Percentiles rank a stretch among this genome's conserved stretches.
These are phyloP conservation scores for Eristalinus aeneus DNA, from an alignment of 2,888 invertebrate species.

Conservation along the genomic window DNA sequence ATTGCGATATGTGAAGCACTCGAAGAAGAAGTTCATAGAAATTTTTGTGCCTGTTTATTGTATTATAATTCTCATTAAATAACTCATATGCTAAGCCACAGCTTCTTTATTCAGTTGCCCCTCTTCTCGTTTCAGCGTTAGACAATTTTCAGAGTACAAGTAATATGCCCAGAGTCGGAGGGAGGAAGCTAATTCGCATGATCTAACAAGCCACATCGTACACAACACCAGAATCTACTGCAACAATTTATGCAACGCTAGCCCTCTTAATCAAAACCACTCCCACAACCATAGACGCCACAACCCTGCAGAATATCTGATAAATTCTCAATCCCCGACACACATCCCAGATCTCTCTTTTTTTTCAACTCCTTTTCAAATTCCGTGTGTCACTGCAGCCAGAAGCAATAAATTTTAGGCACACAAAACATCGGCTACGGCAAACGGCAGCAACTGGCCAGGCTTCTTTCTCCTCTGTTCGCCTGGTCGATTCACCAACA, in stretches of 20 bases:
- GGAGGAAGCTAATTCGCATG: no score
- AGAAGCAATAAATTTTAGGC: not conserved
- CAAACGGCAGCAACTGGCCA: not conserved
- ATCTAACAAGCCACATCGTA: no score
- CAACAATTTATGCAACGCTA: not conserved
- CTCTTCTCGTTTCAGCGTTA: no score
- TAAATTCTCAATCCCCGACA: not conserved
- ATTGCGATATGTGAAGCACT: no score
- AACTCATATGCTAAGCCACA: no score
- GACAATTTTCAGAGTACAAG: no score
- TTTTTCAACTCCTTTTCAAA: not conserved
- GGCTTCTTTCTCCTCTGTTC: not conserved
- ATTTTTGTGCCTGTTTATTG: no score
- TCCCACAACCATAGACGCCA: not conserved
- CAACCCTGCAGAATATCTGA: not conserved
- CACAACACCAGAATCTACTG: not conserved
- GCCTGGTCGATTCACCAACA: not conserved
- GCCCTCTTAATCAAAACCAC: not conserved
- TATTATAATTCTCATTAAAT: no score
- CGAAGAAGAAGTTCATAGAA: no score
- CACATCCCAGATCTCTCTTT: not conserved
- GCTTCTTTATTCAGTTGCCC: no score
- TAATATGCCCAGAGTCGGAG: no score
- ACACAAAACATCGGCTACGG: not conserved
- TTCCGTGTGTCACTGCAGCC: not conserved